Evolutionary conservation across 1,140 invertebrate species (phyloP), one percentile per base, ranked within the genome.

Genomic region (Grapholita molesta): DNA sequence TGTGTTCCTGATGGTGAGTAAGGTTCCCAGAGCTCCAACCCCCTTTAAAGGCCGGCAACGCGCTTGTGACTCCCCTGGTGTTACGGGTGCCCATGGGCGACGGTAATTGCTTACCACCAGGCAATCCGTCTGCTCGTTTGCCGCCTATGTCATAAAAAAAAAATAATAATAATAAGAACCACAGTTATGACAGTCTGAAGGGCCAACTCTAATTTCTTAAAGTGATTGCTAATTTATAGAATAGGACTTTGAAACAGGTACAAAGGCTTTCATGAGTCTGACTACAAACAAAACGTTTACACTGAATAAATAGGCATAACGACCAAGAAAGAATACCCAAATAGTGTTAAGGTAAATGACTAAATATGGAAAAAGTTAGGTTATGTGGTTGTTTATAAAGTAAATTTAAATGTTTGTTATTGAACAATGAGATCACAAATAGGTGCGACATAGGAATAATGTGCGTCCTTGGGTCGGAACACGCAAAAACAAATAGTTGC

Each of bases 371-470:
- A 48, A 1, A n/a, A n/a, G 38, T 38, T n/a, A 48, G 42, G n/a
- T 48, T 21, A 48, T 15, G 15, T 48, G 15, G n/a, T 48, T 18
- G 18, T 48, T 48, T 38, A 38, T 38, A 38, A 21, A 18, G 25
- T 7, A 61, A 61, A 15, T 61, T 61, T 15, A 30, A 32, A 21
- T 61, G 25, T 61, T 30, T 61, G 24, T 61, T 52, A 52, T n/a
- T 52, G 15, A 52, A 4, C 42, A 7, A 61, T 61, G 55, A 30
- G 7, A 25, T 61, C 55, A 61, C 24, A 25, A 18, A 15, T 61
- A 61, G 55, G 55, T 61, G 55, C 55, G 55, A 61, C 55, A 7
- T 15, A 25, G n/a, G 55, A 61, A 61, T 28, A 25, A 57, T 28
- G 24, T 57, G 23, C 24, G 55, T 61, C 55, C 55, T 61, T 61